A percentile compares a stretch with the other conserved stretches of the same genome.
Conservation (phyloP, 2,113 vertebrate species). For the Oreochromis aureus region DNA sequence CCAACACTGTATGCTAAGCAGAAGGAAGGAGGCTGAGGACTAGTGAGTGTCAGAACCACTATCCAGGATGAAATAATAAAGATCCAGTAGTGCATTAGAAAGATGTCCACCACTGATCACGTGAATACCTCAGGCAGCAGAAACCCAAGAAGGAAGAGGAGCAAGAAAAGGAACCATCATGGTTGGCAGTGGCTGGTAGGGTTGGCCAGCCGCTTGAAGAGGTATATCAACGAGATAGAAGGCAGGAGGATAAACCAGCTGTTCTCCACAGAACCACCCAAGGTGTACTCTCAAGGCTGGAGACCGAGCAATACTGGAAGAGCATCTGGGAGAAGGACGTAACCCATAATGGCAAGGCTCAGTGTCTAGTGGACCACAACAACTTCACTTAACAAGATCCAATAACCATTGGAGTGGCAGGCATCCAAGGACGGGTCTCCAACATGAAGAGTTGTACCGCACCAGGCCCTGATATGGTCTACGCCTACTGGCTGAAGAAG, state of each 20-base stretch:
- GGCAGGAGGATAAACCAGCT: background rate
- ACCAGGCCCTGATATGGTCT: too few species aligned
- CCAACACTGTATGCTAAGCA: too few species aligned
- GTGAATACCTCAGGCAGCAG: background rate
- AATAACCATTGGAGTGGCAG: background rate
- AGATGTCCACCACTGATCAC: background rate
- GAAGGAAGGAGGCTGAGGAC: background rate
- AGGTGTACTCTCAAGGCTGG: background rate
- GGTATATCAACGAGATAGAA: background rate
- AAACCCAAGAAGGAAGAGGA: background rate
- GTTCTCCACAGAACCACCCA: background rate
- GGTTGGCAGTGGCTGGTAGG: background rate
- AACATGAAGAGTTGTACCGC: too few species aligned
- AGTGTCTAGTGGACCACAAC: background rate
- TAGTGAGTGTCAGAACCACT: background rate
- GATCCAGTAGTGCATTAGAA: background rate
- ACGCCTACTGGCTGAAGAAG: too few species aligned
- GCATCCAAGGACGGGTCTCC: too few species aligned
- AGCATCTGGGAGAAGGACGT: background rate
- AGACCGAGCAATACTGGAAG: background rate
- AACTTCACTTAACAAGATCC: background rate
- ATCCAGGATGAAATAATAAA: background rate
- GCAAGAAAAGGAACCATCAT: background rate
- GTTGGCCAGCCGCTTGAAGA: background rate
- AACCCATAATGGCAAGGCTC: rapidly evolving